phyloP scores from a whole-genome alignment of 2,888 invertebrate genomes.

The Drosophila pseudotakahashii region DNA sequence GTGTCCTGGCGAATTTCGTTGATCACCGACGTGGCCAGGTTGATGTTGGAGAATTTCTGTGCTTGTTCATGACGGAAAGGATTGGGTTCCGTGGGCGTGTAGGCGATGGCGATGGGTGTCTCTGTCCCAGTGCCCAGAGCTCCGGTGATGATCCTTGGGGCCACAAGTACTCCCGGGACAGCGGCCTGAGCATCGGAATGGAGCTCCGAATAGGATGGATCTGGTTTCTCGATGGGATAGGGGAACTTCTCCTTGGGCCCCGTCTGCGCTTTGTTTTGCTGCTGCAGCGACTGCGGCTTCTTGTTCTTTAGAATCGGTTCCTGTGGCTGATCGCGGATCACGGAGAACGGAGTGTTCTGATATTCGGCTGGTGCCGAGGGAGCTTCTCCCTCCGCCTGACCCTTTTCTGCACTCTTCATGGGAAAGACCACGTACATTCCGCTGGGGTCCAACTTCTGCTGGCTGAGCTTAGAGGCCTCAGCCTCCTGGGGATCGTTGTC shows the following conservation, averaged over 20 bases:
- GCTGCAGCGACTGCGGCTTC: conserved; percentile 80
- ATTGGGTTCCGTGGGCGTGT: conserved; percentile 86
- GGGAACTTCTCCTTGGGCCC: conserved; percentile 87
- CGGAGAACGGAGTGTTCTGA: conserved; percentile 84
- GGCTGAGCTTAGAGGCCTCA: conserved; percentile 13
- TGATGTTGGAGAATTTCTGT: conserved; percentile 83
- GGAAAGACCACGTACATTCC: conserved; percentile 78
- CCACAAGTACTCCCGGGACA: conserved; percentile 82
- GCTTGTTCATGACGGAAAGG: conserved; percentile 53
- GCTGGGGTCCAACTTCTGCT: conserved; percentile 53
- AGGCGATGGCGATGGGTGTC: conserved; percentile 88
- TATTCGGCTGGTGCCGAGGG: conserved; percentile 81
- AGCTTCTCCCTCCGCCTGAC: conserved; percentile 53
- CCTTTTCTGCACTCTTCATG: conserved; percentile 46
- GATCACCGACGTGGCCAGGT: conserved; percentile 85
- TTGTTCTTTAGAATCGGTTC: conserved; percentile 84
- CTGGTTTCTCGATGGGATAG: conserved; percentile 87
- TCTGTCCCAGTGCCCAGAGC: conserved; percentile 84
- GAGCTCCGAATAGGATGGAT: conserved; percentile 83
- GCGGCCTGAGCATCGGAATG: conserved; percentile 45
- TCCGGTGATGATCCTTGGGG: conserved; percentile 84
- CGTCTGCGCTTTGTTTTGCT: conserved; percentile 68
- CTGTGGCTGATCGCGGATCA: conserved; percentile 84
- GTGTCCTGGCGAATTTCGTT: conserved; percentile 84
- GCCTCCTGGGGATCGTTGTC: conserved; percentile 59